Evolutionary conservation across 2,888 invertebrate species (phyloP).

Genomic region (Tyria jacobaeae): DNA sequence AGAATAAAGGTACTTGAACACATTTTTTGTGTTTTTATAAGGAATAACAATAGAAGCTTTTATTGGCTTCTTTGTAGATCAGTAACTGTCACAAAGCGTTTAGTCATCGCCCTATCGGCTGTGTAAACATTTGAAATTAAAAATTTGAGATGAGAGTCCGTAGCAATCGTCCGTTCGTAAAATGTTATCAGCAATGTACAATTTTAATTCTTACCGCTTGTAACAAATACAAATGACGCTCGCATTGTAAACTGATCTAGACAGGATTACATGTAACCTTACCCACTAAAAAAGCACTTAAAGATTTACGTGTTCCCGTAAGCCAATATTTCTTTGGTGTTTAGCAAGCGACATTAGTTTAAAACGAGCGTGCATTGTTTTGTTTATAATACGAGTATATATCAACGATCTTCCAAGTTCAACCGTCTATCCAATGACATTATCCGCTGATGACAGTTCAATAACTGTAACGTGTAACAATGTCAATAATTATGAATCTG

Average conservation of each 20-base stretch:
- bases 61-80: slow-evolving; percentile 82
- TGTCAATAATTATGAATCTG: no score
- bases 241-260: background rate
- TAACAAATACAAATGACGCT: background rate
- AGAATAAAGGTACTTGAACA: slow-evolving; percentile 59
- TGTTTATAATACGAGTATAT: no score
- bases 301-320: background rate
- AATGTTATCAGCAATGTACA: background rate
- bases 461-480: no score
- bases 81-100: slow-evolving; percentile 77
- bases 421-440: no score
- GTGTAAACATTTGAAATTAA: slow-evolving; percentile 70
- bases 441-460: no score
- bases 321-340: background rate
- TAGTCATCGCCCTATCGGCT: slow-evolving; percentile 76
- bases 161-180: slow-evolving; percentile 20
- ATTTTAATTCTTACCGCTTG: background rate
- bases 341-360: background rate
- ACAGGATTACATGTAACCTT: background rate
- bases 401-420: no score
- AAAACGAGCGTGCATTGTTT: background rate
- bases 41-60: slow-evolving; percentile 73
- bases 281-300: background rate
- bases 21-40: slow-evolving; percentile 70
- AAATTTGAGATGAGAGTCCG: slow-evolving; percentile 39